Base-by-base conservation (phyloP, 2,888 invertebrate species). In the Phymatocera aterrima region DNA sequence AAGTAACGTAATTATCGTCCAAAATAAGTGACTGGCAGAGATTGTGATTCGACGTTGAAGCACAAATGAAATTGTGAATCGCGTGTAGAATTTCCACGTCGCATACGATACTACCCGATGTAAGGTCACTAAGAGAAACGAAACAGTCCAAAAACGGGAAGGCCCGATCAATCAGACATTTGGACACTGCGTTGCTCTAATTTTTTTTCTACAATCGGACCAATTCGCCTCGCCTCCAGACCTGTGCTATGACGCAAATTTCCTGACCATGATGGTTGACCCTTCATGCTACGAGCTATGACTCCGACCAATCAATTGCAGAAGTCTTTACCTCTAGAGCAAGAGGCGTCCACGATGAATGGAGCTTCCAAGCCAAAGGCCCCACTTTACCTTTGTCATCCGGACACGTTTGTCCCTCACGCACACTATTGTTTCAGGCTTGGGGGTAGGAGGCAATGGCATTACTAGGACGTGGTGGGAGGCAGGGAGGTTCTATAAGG, bases 401-500 rank as follows among this genome's bases (percentile, higher is more conserved):
- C 21, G 8, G 21, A 43, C 28, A 8, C 10, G 21, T 18, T 37
- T 15, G 68, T 65, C n/a, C 28, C 46, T 51, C 46, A 31, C 37
- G 72, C 28, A 57, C 78, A 57, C 15, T 34, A 70, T 70, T 34
- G 15, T 75, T n/a, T 37, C 24, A 6, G 24, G 72, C 18, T 34
- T 72, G 28, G 72, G 61, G 72, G 72, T 34, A 72, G 72, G 72
- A 72, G 72, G 87, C 85, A 84, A 88, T 85, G 79, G 83, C 84
- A 85, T 83, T 80, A 79, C 77, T 79, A 78, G 80, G 60, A 37
- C 78, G 81, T 80, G 77, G 81, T 83, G 83, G 87, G 81, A 86
- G 80, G 81, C 78, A 77, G 77, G 77, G 77, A 57, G 80, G 77
- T 79, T 77, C 81, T 88, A 88, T 88, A 88, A 88, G 87, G 85